Base-by-base conservation (phyloP, 2,888 invertebrate genomes). In the Rhorus exstirpatorius region DNA sequence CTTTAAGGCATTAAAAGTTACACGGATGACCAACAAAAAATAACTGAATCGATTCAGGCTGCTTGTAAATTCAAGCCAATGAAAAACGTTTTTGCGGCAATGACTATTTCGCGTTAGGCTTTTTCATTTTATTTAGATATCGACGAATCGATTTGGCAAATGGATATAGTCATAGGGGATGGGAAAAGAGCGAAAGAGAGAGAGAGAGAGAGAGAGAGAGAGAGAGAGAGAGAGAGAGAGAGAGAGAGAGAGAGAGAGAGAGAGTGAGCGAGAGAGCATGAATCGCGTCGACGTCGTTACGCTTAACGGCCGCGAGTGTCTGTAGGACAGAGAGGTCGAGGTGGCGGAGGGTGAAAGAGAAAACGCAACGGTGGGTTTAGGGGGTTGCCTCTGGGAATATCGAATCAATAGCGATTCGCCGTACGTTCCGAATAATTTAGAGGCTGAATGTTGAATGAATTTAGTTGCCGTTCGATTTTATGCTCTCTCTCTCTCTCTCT, bases 331-430 rank as follows among this genome's bases (percentile, higher is more conserved):
- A 41, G 58, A n/a, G 58, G 8, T 17, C 41, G 10, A 19, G 31
- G n/a, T n/a, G 71, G 24, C 63, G 24, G 63, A 51, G 53, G 51
- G 41, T 74, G 61, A 38, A 44, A 38, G 63, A 55, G 31, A 67
- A 68, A 38, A 19, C 21, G 46, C 51, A 41, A 78, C 58, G 74
- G 72, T 80, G 68, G 71, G 60, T 78, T 67, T 46, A 78, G 75
- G 58, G 81, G 65, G 17, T 67, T 67, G 67, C 81, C 81, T 72
- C 81, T 76, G 81, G 75, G 71, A 81, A 75, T 81, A 83, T 83
- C 81, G 84, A 85, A 85, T 85, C 86, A 81, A 86, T 86, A 84
- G 86, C 65, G 81, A 83, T 83, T 79, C 77, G 76, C 79, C 67
- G 78, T 81, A 75, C 81, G 65, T 72, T 65, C 26, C 77, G 75